Evolutionary conservation across 2,888 invertebrate species (phyloP).

Genomic region (Tromatobia lineatoria): DNA sequence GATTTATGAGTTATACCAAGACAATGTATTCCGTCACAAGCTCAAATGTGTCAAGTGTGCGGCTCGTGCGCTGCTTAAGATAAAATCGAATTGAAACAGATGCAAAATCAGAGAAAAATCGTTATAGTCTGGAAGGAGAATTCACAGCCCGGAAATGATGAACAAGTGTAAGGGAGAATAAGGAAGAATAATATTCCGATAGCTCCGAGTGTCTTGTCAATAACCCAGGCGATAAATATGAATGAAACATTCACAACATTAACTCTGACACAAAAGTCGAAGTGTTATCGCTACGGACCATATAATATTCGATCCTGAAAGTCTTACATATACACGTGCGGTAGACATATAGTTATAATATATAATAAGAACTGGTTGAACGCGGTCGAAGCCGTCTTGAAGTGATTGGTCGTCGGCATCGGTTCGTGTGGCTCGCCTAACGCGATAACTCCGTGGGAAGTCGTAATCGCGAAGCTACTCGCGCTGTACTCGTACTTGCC

Average conservation of each 20-base stretch:
- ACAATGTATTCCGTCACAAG: neutral
- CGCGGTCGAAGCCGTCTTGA: conserved; percentile 41
- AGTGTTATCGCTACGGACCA: conserved; percentile 45
- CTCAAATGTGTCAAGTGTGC: neutral
- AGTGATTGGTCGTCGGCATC: conserved; percentile 54
- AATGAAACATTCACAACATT: conserved; percentile 55
- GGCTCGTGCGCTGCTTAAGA: neutral
- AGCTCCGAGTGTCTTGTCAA: neutral
- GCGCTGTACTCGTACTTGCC: conserved; percentile 42
- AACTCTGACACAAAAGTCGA: conserved; percentile 45
- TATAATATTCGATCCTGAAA: neutral
- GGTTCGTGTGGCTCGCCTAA: conserved; percentile 52
- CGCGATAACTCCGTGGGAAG: conserved; percentile 68
- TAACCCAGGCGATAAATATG: conserved; percentile 56
- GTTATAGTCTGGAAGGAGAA: neutral
- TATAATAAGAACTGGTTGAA: conserved; percentile 49
- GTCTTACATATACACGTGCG: neutral
- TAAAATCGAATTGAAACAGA: neutral
- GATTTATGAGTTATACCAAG: no score
- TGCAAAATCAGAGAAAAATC: neutral
- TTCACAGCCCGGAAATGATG: conserved; percentile 1
- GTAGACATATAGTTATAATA: conserved; percentile 12
- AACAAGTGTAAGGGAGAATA: neutral
- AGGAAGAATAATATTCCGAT: neutral
- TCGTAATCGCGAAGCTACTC: conserved; percentile 56